These are phyloP conservation scores for Auanema freiburgensis DNA, from an alignment of 2,888 invertebrate genomes.

Conservation along the genomic window DNA sequence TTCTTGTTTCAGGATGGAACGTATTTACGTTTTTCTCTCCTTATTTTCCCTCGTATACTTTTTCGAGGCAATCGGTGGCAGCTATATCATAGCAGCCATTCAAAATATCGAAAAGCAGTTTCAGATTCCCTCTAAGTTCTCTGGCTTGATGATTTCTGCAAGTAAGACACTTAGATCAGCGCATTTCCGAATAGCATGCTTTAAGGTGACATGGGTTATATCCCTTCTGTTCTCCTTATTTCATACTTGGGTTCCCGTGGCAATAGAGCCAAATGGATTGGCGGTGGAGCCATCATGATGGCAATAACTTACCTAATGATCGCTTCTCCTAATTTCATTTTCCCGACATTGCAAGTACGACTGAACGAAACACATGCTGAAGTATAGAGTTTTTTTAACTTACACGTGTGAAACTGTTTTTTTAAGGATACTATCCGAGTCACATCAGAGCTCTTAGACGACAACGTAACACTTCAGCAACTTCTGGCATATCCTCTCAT, in stretches of 20 bases:
- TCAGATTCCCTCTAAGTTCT: constrained; percentile 58
- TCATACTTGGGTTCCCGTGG: constrained; percentile 61
- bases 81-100: constrained; percentile 59
- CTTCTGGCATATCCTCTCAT: constrained; percentile 43
- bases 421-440: neutral
- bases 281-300: constrained; percentile 61
- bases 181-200: neutral
- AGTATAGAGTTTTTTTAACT: constrained; percentile 22
- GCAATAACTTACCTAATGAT: constrained; percentile 58
- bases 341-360: constrained; percentile 46
- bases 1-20: constrained; percentile 29
- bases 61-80: constrained; percentile 57
- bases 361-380: constrained; percentile 51
- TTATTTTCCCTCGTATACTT: constrained; percentile 59
- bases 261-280: constrained; percentile 60
- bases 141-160: constrained; percentile 61
- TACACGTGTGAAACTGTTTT: neutral
- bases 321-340: constrained; percentile 59
- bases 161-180: constrained; percentile 36
- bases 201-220: constrained; percentile 62
- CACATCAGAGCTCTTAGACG: constrained; percentile 23
- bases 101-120: constrained; percentile 64
- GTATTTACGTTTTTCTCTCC: constrained; percentile 53
- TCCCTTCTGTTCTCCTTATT: constrained; percentile 61
- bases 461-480: constrained; percentile 34